Evolutionary conservation across 2,888 invertebrate genomes (phyloP), one percentile per base, ranked within the genome.

Genomic region (Serrognathus titanus): DNA sequence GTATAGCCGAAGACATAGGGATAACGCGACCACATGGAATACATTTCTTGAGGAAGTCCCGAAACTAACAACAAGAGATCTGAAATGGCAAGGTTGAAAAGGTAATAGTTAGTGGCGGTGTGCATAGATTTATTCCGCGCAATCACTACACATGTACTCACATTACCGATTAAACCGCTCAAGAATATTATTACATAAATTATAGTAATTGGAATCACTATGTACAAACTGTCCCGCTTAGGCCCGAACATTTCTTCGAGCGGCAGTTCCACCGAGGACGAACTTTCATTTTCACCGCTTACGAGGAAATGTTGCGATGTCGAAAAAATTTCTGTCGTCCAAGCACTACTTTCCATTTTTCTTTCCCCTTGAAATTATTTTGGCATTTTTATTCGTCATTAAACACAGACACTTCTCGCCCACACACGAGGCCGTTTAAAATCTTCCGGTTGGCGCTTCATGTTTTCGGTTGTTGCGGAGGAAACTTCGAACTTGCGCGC

Each of bases 121-220:
- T 92, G 92, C 92, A 94, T 92, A 62, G 88, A 89, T 64, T 87
- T 87, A 75, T 92, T 92, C 61, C 85, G 82, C n/a, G 87, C 83
- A 61, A 94, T 94, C n/a, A 94, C 93, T 58, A 92, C 80, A 71
- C 94, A 94, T 1, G 93, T 94, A 70, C 88, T 86, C 46, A 90
- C 82, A 74, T 94, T 94, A 3, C 94, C 94, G 16, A 92, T 77
- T 1, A 92, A 78, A 2, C 94, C 93, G 7, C 86, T 88, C 4
- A 92, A 68, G 68, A 94, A 89, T 66, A 93, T 92, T 10, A 88
- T 62, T 0, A 81, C 76, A 74, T 93, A 94, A 53, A 89, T 80
- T 16, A 88, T 77, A 0, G 90, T 91, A 63, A 92, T 85, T 0
- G 89, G 89, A 57, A 90, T 75, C 2, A 89, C 87, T 37, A 90